Percentiles rank a stretch among this genome's conserved stretches.
Evolutionary conservation across 1,140 invertebrate species (phyloP).

Genomic region (Triops cancriformis): DNA sequence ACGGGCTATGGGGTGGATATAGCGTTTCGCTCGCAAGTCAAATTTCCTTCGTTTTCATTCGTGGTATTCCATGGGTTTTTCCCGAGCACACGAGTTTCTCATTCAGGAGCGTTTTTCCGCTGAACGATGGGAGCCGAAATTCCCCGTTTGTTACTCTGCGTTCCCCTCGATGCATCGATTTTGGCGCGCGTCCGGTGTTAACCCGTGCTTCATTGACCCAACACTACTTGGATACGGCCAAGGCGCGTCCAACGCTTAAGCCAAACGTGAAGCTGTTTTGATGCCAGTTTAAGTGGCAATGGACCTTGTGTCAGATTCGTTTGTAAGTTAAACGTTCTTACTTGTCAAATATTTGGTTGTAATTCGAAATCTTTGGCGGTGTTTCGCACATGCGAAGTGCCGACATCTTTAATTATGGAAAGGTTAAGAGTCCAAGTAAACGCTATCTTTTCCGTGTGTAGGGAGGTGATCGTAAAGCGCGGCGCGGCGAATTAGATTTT

Average conservation of each 20-base stretch:
- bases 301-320: background rate
- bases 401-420: background rate
- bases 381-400: background rate
- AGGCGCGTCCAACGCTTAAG: too few relatives aligned
- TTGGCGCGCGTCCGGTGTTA: background rate
- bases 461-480: constrained; percentile 63
- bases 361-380: background rate
- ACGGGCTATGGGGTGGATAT: too few relatives aligned
- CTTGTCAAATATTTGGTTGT: background rate
- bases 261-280: background rate
- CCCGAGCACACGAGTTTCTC: too few relatives aligned
- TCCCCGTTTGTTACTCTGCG: too few relatives aligned
- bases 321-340: background rate
- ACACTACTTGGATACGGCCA: constrained; percentile 1
- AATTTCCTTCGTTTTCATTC: too few relatives aligned
- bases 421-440: background rate
- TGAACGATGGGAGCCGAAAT: too few relatives aligned
- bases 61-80: too few relatives aligned
- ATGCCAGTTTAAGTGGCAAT: background rate
- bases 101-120: too few relatives aligned
- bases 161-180: background rate
- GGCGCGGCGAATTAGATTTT: constrained; percentile 79
- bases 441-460: background rate
- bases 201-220: background rate
- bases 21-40: too few relatives aligned